Percentiles rank a stretch among this genome's conserved stretches.
These are phyloP conservation scores for Drosophila falleni DNA, from an alignment of 2,888 invertebrate species.

Conservation along the genomic window DNA sequence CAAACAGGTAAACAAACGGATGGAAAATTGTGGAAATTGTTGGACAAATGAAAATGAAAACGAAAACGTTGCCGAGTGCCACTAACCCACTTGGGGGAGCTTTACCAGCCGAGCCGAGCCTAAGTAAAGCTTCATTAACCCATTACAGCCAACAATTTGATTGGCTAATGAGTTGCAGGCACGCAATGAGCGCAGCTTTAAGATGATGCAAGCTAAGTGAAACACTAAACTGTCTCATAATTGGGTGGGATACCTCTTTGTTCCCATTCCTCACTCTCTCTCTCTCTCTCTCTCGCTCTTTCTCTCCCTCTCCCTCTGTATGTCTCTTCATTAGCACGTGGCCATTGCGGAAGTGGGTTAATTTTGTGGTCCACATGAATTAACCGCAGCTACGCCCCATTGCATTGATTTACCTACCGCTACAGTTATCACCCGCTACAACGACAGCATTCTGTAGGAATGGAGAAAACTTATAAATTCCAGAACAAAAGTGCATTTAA, in stretches of 20 bases:
- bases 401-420: constrained; percentile 61
- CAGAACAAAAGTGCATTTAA: no score
- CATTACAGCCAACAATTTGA: constrained; percentile 52
- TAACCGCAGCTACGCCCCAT: constrained; percentile 77
- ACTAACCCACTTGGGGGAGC: constrained; percentile 73
- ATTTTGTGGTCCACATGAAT: constrained; percentile 70
- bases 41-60: constrained; percentile 26
- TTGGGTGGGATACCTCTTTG: constrained; percentile 7
- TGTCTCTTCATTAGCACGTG: constrained; percentile 60
- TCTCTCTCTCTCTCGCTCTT: not conserved
- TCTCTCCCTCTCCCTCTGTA: not conserved
- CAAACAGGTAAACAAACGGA: constrained; percentile 59
- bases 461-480: no score
- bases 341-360: constrained; percentile 70
- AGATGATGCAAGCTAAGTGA: constrained; percentile 47
- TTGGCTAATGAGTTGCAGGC: constrained; percentile 59
- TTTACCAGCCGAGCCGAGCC: constrained; percentile 18
- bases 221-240: constrained; percentile 30
- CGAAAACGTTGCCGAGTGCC: constrained; percentile 62
- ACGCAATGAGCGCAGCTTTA: constrained; percentile 55
- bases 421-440: constrained; percentile 46
- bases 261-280: not conserved
- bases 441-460: not conserved
- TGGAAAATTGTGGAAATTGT: constrained; percentile 28
- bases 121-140: constrained; percentile 65